Evolutionary conservation across 2,113 vertebrate genomes (phyloP), one percentile per base, ranked within the genome.

Genomic region (Clarias batrachus): DNA sequence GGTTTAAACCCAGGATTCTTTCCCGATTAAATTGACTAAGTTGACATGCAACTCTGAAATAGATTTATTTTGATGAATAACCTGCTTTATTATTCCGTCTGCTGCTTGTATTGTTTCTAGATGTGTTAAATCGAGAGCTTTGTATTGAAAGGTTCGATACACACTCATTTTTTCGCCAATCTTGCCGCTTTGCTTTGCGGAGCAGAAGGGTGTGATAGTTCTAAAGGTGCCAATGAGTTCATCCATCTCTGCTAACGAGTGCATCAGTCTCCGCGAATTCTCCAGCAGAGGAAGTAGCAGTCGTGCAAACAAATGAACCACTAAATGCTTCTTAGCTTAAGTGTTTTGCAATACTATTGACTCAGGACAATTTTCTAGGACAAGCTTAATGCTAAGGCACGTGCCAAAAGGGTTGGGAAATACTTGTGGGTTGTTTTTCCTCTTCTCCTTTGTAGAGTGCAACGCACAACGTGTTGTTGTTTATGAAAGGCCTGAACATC

Each of bases 291-390:
- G 71, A 83, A 82, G 66, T 73, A 77, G 62, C 81, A 73, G 48
- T 78, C 60, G 27, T 76, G n/a, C 81, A 83, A 81, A 76, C 66
- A 82, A 83, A 87, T 87, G 63, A 65, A 77, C 27, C 52, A 17
- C 48, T 87, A 68, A 83, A n/a, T 59, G 73, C 73, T 87, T 37
- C 73, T 82, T 70, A 82, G 57, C 60, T 25, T 59, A 82, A 83
- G 62, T 83, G 86, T 83, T 87, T 87, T 87, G 62, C 86, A 83
- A 83, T 87, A 41, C 21, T 16, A 21, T 66, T n/a, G 48, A 68
- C 76, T 65, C 68, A 27, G 17, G 57, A 63, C 66, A 74, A 63
- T 21, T 63, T 82, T 63, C 60, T 6, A 41, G n/a, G 23, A 78
- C 63, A 66, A 66, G 48, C 52, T 59, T 4, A 68, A 41, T 12